Conservation (phyloP, 2,113 vertebrate species). For the Anarrhichthys ocellatus region DNA sequence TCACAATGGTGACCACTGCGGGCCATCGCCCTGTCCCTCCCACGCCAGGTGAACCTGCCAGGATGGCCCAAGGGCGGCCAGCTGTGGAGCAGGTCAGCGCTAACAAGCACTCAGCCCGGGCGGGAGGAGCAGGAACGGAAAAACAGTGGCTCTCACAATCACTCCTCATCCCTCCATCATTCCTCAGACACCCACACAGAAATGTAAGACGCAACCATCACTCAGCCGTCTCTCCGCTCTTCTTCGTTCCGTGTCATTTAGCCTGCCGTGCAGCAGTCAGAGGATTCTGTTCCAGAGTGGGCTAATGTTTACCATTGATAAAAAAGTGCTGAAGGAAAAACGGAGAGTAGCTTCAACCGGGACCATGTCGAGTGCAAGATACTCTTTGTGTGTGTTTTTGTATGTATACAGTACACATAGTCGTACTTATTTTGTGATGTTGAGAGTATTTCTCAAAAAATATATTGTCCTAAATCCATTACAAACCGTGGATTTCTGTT, state of each 20-base stretch:
- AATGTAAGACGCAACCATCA: conserved; percentile 44
- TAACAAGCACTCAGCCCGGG: conserved; percentile 73
- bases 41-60: conserved; percentile 67
- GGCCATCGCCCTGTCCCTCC: conserved; percentile 66
- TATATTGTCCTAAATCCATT: not conserved
- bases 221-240: conserved; percentile 2
- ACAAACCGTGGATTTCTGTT: not conserved
- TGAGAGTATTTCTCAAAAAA: not conserved
- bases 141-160: conserved; percentile 56
- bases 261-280: conserved; percentile 46
- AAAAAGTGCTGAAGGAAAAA: conserved; percentile 63
- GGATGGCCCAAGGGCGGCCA: conserved; percentile 66
- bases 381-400: not conserved
- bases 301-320: conserved; percentile 75
- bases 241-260: conserved; percentile 42
- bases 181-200: conserved; percentile 67
- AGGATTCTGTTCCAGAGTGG: conserved; percentile 64
- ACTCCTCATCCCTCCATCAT: conserved; percentile 58
- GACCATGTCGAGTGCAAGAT: conserved; percentile 51
- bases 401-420: not conserved
- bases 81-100: conserved; percentile 69
- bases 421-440: not conserved
- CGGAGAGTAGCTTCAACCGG: conserved; percentile 55
- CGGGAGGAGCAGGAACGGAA: conserved; percentile 60
- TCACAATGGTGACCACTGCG: conserved; percentile 61